Evolutionary conservation across 2,113 vertebrate species (phyloP).

Genomic region (Urocolius indicus): DNA sequence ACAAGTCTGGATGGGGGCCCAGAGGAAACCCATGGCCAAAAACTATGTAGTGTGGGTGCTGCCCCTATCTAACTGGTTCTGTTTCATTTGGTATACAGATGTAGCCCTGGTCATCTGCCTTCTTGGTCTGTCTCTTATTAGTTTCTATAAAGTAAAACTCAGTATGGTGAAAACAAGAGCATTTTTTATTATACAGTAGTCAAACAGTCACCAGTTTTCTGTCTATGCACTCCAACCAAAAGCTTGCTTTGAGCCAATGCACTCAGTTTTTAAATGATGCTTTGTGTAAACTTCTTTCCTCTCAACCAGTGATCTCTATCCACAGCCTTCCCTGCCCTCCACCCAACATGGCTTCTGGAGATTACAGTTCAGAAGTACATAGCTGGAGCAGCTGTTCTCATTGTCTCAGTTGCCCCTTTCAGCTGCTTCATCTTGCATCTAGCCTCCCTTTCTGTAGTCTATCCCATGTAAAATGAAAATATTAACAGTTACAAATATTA

Average conservation of each 20-base stretch:
- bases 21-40: not conserved
- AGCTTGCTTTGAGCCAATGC: not conserved
- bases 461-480: not conserved
- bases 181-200: not conserved
- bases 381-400: not conserved
- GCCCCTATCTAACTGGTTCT: not conserved
- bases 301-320: not conserved
- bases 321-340: not conserved
- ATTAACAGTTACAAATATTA: not conserved
- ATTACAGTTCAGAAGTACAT: not conserved
- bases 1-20: not conserved
- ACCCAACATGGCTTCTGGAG: not conserved
- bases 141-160: not conserved
- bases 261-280: not conserved
- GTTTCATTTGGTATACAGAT: not conserved
- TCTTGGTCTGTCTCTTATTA: not conserved
- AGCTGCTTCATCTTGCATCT: not conserved
- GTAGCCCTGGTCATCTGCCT: not conserved
- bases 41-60: not conserved
- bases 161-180: not conserved
- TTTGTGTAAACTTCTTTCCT: constrained; percentile 18
- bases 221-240: not conserved
- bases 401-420: not conserved
- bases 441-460: not conserved
- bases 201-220: not conserved